These are phyloP conservation scores for Agrochola lychnidis DNA, from an alignment of 2,888 invertebrate genomes.

Conservation along the genomic window DNA sequence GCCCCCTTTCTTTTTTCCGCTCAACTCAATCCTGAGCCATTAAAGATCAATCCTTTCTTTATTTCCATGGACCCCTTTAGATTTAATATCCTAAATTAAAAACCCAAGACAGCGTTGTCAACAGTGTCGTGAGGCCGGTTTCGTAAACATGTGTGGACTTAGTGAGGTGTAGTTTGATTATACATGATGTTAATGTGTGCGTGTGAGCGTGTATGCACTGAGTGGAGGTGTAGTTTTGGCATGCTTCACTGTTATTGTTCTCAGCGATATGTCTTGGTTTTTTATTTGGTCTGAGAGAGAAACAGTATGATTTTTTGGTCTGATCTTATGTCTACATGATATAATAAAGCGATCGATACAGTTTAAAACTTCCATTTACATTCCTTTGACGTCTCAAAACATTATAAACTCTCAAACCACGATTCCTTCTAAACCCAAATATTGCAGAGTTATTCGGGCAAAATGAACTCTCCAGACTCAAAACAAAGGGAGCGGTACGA, in stretches of 20 bases:
- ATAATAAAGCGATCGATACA: not conserved
- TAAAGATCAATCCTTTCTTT: too few species aligned
- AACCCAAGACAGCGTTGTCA: not conserved
- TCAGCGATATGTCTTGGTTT: too few species aligned
- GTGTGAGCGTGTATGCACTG: too few species aligned
- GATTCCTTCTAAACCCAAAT: not conserved
- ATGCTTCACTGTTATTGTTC: too few species aligned
- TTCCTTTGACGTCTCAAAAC: not conserved
- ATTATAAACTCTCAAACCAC: not conserved
- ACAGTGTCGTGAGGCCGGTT: too few species aligned
- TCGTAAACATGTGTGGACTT: too few species aligned
- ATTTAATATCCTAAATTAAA: not conserved
- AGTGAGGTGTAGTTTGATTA: too few species aligned
- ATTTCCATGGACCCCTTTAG: not conserved
- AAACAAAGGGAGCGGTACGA: conserved; percentile 5
- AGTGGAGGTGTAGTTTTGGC: too few species aligned
- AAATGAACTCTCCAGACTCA: conserved; percentile 13
- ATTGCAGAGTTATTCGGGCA: not conserved
- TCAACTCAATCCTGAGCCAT: too few species aligned
- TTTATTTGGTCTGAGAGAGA: not conserved
- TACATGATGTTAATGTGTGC: too few species aligned
- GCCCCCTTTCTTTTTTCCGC: too few species aligned
- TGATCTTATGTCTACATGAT: not conserved
- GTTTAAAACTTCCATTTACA: not conserved
- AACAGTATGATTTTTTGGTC: not conserved